phyloP scores from a whole-genome alignment of 2,888 invertebrate species.

The Tholera decimalis region DNA sequence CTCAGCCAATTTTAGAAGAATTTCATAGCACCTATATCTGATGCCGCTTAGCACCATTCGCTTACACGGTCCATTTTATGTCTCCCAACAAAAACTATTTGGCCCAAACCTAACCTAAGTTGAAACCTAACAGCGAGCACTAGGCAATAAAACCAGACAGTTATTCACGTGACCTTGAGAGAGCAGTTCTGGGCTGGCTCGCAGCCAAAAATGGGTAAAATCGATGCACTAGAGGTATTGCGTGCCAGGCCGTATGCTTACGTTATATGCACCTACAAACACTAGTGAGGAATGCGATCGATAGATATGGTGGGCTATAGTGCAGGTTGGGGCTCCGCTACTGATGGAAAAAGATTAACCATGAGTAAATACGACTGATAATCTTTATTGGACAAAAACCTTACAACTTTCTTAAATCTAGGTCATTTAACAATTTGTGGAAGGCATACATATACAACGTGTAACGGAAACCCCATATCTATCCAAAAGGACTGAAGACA shows the following conservation, averaged over 20 bases:
- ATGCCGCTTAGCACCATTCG: neutral
- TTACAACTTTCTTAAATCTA: too few relatives aligned
- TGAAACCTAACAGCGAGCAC: conserved; percentile 19
- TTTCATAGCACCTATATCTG: too few relatives aligned
- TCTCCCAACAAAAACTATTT: neutral
- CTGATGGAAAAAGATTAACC: neutral
- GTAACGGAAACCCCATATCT: too few relatives aligned
- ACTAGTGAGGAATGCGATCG: conserved; percentile 13
- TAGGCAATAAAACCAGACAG: conserved; percentile 36
- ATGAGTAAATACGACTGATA: too few relatives aligned
- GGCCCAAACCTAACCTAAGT: conserved; percentile 7
- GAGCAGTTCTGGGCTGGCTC: conserved; percentile 48
- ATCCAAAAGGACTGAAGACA: too few relatives aligned
- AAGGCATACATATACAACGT: too few relatives aligned
- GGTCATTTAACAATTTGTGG: too few relatives aligned
- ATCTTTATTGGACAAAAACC: too few relatives aligned
- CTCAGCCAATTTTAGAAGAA: too few relatives aligned
- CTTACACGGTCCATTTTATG: neutral
- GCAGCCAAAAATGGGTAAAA: conserved; percentile 62
- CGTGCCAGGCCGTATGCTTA: conserved; percentile 46
- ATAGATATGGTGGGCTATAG: neutral
- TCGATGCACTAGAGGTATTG: conserved; percentile 58
- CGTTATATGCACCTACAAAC: conserved; percentile 31
- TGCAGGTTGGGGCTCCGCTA: neutral
- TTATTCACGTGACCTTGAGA: conserved; percentile 52